Base-by-base conservation (phyloP, 2,113 vertebrate species). In the Callionymus lyra region DNA sequence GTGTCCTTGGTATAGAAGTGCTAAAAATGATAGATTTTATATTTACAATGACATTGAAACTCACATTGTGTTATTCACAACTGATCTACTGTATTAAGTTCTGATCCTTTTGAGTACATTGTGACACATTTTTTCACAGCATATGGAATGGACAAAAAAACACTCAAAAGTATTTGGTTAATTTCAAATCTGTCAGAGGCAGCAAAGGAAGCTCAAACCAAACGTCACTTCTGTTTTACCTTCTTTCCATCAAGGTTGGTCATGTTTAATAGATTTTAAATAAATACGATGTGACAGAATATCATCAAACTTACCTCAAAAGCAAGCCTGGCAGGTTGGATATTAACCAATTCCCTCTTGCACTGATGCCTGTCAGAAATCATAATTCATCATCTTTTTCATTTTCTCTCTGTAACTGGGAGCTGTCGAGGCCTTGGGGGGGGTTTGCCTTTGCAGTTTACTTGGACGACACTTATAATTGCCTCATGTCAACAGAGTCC, bases 401-500 rank as follows among this genome's bases (percentile, higher is more conserved):
- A 73, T 79, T 77, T 78, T 77, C 66, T 62, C 57, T 53, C 21
- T 61, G 44, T 65, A 74, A 68, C 72, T 63, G 59, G 57, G 50
- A 74, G 59, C 72, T 79, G 69, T 72, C 69, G 62, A 37, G 51
- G 50, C 66, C 74, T 46, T 13, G 33, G 33, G 27, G 63, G n/a
- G 72, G 70, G 56, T 61, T 61, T 60, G 61, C 59, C 59, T 27
- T 65, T 31, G 39, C 65, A 60, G 54, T 76, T 72, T 76, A 50
- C 76, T 56, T n/a, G 32, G 59, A 48, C 71, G 59, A 31, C 67
- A 47, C 70, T 68, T 74, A 73, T 79, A 79, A 79, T 75, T 81
- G 76, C 74, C 68, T 52, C 51, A 68, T 70, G 77, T 77, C 79
- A 80, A 72, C 74, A 68, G 44, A 58, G 63, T 72, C 76, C 74